These are phyloP conservation scores for Halichoerus grypus DNA, from an alignment of 2,113 vertebrate genomes.

Conservation along the genomic window DNA sequence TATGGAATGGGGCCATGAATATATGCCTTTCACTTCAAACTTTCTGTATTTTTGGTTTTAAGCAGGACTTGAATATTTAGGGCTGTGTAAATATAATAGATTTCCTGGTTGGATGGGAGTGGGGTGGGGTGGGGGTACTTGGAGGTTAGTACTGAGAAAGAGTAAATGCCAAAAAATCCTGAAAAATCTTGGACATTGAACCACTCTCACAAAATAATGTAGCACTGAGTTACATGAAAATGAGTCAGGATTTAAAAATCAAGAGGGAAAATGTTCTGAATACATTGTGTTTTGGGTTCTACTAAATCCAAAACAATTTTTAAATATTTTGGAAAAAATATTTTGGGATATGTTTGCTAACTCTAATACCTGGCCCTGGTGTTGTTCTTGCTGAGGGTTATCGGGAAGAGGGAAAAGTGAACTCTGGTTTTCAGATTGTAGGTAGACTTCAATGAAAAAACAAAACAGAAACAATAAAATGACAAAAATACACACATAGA, in stretches of 20 bases:
- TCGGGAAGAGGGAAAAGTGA: background rate
- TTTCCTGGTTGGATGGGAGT: background rate
- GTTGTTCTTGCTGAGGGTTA: background rate
- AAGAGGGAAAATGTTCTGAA: background rate
- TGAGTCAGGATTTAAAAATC: constrained; percentile 48
- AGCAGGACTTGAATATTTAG: background rate
- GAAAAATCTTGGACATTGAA: background rate
- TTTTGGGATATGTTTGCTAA: constrained; percentile 12
- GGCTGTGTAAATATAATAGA: background rate
- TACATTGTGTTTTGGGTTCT: background rate
- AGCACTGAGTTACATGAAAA: background rate
- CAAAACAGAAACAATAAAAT: background rate
- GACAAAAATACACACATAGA: background rate
- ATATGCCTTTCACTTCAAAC: background rate
- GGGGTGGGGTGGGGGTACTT: background rate
- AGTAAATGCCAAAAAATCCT: background rate
- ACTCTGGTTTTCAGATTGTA: background rate
- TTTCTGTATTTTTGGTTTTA: constrained; percentile 1
- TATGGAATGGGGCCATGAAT: background rate
- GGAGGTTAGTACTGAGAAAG: background rate
- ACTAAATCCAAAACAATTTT: background rate
- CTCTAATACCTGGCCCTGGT: background rate
- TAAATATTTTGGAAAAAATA: constrained; percentile 35
- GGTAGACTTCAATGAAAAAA: background rate
- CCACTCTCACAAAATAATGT: background rate